These are phyloP conservation scores for Poecilobothrus nobilitatus DNA, from an alignment of 2,888 invertebrate species.

Conservation along the genomic window DNA sequence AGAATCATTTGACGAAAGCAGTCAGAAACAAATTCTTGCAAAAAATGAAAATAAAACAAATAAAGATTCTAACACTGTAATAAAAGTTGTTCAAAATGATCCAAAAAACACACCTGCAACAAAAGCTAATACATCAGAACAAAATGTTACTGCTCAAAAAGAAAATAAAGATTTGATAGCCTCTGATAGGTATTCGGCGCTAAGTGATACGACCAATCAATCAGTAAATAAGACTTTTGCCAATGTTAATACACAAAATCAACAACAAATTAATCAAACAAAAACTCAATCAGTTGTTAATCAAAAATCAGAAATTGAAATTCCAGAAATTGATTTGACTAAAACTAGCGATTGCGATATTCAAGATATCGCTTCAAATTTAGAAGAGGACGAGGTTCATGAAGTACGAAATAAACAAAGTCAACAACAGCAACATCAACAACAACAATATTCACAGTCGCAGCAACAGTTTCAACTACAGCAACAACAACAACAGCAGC, in stretches of 20 bases:
- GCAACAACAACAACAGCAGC: conserved; percentile 14
- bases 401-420: conserved; percentile 22
- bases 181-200: neutral
- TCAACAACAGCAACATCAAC: conserved; percentile 18
- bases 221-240: neutral
- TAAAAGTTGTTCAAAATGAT: neutral
- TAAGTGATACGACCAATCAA: neutral
- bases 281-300: conserved; percentile 7
- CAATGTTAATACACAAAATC: neutral
- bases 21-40: neutral
- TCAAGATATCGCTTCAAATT: conserved; percentile 12
- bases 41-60: neutral
- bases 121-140: neutral
- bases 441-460: conserved; percentile 13
- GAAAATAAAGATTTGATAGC: neutral
- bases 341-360: conserved; percentile 15
- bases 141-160: neutral
- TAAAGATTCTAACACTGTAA: neutral
- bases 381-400: conserved; percentile 21
- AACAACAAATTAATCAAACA: neutral
- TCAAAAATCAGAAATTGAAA: conserved; percentile 9
- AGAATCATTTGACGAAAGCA: neutral
- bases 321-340: conserved; percentile 23
- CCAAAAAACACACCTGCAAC: neutral
- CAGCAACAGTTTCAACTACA: conserved; percentile 15